phyloP scores from a whole-genome alignment of 2,113 vertebrate genomes.

The Otus sunia region DNA sequence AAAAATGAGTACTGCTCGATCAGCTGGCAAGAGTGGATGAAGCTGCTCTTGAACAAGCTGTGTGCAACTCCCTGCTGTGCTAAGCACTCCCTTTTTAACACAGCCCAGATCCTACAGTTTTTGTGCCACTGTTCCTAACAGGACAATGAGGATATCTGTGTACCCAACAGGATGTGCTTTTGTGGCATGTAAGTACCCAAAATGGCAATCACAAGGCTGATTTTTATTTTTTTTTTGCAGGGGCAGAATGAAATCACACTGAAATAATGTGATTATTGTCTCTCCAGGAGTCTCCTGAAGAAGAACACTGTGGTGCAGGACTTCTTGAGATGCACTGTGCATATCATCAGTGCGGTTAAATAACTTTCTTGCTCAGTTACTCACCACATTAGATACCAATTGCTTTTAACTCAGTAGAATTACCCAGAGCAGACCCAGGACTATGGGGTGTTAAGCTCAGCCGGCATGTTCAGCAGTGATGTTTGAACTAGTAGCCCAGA shows the following conservation, averaged over 20 bases:
- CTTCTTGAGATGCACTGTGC: not conserved
- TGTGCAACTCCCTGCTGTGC: not conserved
- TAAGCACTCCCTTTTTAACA: not conserved
- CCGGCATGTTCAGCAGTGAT: not conserved
- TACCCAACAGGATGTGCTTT: not conserved
- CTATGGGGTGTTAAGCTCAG: not conserved
- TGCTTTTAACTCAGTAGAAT: not conserved
- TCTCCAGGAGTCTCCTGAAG: not conserved
- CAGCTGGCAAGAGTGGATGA: not conserved
- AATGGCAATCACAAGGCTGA: not conserved
- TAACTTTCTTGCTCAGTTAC: not conserved
- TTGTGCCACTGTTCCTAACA: not conserved
- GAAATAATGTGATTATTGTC: not conserved
- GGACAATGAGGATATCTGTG: not conserved
- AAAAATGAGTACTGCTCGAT: not conserved
- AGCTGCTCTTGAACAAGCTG: not conserved
- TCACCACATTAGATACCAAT: not conserved
- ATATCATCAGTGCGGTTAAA: not conserved
- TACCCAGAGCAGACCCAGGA: not conserved
- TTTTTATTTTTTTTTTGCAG: not conserved
- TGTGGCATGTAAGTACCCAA: not conserved
- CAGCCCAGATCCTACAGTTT: not conserved
- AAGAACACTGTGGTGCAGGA: not conserved
- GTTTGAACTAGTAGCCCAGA: not conserved
- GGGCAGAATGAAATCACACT: not conserved